Evolutionary conservation across 1,140 invertebrate genomes (phyloP).

Genomic region (Philotrypesis tridentata): DNA sequence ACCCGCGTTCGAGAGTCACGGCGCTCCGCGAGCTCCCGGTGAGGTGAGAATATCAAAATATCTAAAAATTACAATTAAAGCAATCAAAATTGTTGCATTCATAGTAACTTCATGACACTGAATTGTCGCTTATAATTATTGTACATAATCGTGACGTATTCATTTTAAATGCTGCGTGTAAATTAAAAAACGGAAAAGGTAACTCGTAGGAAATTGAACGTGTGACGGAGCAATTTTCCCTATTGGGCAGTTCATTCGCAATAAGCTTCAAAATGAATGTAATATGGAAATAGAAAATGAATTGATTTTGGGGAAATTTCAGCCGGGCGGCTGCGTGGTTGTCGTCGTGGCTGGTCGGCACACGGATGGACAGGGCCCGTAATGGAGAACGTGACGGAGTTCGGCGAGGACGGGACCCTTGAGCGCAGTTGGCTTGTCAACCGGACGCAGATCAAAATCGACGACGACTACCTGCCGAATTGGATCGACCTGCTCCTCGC

Average conservation of each 20-base stretch:
- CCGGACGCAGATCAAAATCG: conserved; percentile 39
- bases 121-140: too few species aligned
- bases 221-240: too few species aligned
- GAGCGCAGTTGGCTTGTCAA: conserved; percentile 30
- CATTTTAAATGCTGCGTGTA: too few species aligned
- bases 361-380: conserved; percentile 31
- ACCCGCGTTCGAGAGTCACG: conserved; percentile 13
- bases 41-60: conserved; percentile 12
- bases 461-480: conserved; percentile 54
- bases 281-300: not conserved
- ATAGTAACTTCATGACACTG: too few species aligned
- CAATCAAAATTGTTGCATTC: too few species aligned
- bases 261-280: too few species aligned
- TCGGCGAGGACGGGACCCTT: conserved; percentile 1
- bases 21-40: conserved; percentile 39
- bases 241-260: too few species aligned
- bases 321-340: conserved; percentile 27
- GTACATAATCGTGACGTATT: too few species aligned
- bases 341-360: conserved; percentile 9
- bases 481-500: conserved; percentile 66
- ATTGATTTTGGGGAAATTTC: not conserved
- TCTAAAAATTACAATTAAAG: too few species aligned
- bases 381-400: conserved; percentile 44
- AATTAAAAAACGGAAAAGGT: too few species aligned
- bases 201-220: too few species aligned